Evolutionary conservation across 2,797 vertebrate genomes (phyloP).

Genomic region (Leptoclinus maculatus): DNA sequence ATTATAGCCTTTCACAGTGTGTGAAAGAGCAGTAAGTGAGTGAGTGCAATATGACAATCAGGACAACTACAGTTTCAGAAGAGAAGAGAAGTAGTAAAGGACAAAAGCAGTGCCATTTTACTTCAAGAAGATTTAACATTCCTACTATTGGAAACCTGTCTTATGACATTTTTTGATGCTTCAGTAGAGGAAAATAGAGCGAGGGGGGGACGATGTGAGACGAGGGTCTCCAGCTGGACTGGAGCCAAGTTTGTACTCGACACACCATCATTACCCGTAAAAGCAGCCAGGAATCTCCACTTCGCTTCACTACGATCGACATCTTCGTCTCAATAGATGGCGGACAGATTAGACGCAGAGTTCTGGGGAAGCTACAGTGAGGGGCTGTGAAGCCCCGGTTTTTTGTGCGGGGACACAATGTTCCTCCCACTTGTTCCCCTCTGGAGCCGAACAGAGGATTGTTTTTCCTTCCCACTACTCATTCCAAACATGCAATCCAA

Average conservation of each 20-base stretch:
- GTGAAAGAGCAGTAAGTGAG: not conserved
- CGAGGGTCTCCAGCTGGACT: conserved; percentile 18
- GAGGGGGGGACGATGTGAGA: conserved; percentile 11
- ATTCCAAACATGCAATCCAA: conserved; percentile 21
- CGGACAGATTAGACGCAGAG: not conserved
- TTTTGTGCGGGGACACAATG: conserved; percentile 37
- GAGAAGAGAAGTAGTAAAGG: not conserved
- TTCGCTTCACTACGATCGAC: conserved; percentile 2
- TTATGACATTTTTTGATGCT: conserved; percentile 1
- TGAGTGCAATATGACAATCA: not conserved
- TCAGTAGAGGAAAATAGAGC: not conserved
- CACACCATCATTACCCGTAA: not conserved
- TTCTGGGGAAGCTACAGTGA: not conserved
- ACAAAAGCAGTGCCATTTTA: not conserved
- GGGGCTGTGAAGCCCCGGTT: not conserved
- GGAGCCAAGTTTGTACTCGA: conserved; percentile 6
- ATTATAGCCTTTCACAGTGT: not conserved
- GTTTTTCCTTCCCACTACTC: conserved; percentile 4
- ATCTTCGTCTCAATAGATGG: not conserved
- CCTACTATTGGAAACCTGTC: not conserved
- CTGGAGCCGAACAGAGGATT: not conserved
- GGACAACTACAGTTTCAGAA: not conserved
- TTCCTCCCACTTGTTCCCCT: conserved; percentile 31
- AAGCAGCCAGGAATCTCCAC: not conserved
- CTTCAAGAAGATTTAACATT: not conserved